phyloP scores from a whole-genome alignment of 2,797 vertebrate genomes.

The Danio tinwini region DNA sequence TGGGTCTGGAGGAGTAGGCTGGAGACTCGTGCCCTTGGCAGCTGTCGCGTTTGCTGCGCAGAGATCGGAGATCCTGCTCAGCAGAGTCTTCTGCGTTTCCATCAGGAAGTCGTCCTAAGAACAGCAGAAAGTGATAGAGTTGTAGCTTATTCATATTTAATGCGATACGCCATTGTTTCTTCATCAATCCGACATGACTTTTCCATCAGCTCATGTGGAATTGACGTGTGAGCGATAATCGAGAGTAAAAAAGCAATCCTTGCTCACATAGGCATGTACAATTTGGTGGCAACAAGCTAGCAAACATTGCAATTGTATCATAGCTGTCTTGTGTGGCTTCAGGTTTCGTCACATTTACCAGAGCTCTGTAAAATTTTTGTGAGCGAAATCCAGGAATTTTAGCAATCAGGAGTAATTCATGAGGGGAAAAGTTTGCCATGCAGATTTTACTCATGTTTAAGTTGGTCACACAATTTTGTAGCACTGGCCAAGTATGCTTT shows the following conservation, averaged over 20 bases:
- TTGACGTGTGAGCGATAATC: slow-evolving; percentile 32
- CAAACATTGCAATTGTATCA: neutral
- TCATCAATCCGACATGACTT: slow-evolving; percentile 22
- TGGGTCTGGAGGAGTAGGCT: slow-evolving; percentile 25
- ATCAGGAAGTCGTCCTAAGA: slow-evolving; percentile 75
- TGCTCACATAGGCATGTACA: slow-evolving; percentile 37
- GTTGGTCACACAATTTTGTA: neutral
- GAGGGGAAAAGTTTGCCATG: neutral
- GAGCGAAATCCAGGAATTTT: neutral
- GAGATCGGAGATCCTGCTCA: slow-evolving; percentile 69
- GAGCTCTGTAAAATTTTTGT: neutral
- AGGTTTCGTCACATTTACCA: neutral
- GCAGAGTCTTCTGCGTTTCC: slow-evolving; percentile 70
- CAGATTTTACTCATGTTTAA: neutral
- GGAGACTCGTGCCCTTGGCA: slow-evolving; percentile 38
- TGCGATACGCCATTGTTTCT: neutral
- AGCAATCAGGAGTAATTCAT: neutral
- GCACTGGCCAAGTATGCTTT: neutral
- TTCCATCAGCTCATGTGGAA: slow-evolving; percentile 24
- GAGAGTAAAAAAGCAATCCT: slow-evolving; percentile 46
- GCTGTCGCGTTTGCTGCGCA: slow-evolving; percentile 66
- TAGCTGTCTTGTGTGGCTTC: neutral
- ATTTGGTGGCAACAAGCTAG: neutral
- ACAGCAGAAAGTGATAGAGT: slow-evolving; percentile 40
- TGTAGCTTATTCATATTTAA: slow-evolving; percentile 44